phyloP scores from a whole-genome alignment of 2,113 vertebrate species.

The Dolichotis patagonum region DNA sequence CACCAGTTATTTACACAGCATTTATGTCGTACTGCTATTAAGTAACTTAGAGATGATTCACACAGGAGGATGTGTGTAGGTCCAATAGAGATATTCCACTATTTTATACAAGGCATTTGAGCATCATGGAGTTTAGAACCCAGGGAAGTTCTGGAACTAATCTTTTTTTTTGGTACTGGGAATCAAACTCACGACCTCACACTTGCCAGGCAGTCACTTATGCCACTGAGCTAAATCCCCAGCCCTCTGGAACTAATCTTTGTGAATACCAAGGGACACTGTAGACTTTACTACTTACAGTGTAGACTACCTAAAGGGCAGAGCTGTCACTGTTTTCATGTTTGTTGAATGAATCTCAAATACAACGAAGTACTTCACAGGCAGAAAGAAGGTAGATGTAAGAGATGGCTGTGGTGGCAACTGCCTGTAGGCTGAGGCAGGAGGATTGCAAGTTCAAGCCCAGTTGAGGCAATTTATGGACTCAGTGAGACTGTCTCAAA shows the following conservation, averaged over 20 bases:
- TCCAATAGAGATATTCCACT: not conserved
- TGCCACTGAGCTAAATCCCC: too few relatives aligned
- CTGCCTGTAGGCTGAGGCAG: not conserved
- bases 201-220: too few relatives aligned
- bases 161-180: too few relatives aligned
- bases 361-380: rapidly evolving
- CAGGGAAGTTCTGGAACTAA: not conserved
- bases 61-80: not conserved
- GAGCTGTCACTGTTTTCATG: not conserved
- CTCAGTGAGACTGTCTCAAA: not conserved
- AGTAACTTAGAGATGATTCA: too few relatives aligned
- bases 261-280: too few relatives aligned
- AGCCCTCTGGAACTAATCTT: too few relatives aligned
- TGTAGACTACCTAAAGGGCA: not conserved
- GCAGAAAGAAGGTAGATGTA: not conserved
- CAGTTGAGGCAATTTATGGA: not conserved
- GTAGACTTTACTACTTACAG: not conserved
- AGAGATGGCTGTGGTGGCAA: not conserved
- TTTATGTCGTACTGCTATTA: too few relatives aligned
- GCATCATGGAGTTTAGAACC: not conserved
- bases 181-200: too few relatives aligned
- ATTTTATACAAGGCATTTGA: not conserved
- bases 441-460: not conserved
- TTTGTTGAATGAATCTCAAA: not conserved
- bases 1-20: too few relatives aligned